phyloP scores from a whole-genome alignment of 92 coral and sea anemone genomes.

The Zoanthus gigantus region DNA sequence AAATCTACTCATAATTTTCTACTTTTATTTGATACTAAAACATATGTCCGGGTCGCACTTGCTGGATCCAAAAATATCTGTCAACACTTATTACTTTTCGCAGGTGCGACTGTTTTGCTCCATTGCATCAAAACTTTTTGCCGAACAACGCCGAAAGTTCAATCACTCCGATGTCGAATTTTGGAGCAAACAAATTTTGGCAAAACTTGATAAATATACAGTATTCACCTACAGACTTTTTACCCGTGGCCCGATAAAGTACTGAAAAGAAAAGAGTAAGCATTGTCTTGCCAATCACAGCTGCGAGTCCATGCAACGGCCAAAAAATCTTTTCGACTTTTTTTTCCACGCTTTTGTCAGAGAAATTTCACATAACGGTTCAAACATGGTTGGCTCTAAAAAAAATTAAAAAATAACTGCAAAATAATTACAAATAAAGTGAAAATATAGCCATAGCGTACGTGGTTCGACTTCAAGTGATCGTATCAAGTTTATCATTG shows the following conservation, averaged over 20 bases:
- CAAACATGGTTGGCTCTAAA: no score
- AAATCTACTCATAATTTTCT: no score
- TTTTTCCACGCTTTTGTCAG: no score
- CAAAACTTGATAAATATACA: neutral
- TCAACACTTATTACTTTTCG: neutral
- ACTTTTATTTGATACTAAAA: neutral
- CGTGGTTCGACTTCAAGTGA: no score
- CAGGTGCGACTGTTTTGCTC: conserved; percentile 4
- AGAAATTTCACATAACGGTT: no score
- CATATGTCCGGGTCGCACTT: neutral
- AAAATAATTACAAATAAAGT: no score
- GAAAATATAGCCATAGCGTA: no score
- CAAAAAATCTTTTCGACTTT: no score
- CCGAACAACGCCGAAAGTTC: neutral
- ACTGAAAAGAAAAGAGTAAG: neutral
- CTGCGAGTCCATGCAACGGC: no score
- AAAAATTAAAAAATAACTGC: no score
- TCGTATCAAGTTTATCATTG: no score
- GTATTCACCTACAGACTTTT: neutral
- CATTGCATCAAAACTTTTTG: neutral
- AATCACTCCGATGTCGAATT: neutral
- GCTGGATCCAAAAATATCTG: neutral
- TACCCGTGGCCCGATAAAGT: neutral
- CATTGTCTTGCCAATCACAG: neutral
- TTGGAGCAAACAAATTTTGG: neutral